Evolutionary conservation across 92 coral and sea anemone species (phyloP).

Genomic region (Isaurus tuberculatus): DNA sequence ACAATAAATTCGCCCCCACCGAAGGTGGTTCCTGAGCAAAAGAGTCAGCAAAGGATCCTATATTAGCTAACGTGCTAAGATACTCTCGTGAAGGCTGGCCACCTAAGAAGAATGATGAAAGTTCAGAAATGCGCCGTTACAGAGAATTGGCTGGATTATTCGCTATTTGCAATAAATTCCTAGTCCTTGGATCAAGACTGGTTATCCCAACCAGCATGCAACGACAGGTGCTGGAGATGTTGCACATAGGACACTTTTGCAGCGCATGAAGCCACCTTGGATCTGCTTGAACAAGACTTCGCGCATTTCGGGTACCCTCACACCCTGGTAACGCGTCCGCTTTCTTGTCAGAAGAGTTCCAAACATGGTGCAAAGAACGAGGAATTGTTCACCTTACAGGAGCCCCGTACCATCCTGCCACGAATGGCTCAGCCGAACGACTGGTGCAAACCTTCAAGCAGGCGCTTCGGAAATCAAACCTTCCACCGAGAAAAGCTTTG

Average conservation of each 20-base stretch:
- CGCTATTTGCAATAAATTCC: conserved; percentile 2
- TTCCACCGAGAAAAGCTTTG: background rate
- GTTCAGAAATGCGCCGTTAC: background rate
- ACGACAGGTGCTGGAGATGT: conserved; percentile 14
- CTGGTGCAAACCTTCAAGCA: conserved; percentile 25
- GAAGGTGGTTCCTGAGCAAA: conserved; percentile 15
- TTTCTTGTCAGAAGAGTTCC: conserved; percentile 37
- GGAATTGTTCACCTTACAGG: conserved; percentile 39
- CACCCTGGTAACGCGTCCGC: conserved; percentile 42
- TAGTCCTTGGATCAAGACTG: conserved; percentile 33
- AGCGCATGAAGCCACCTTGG: conserved; percentile 3
- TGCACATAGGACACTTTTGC: conserved; percentile 4
- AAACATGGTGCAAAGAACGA: conserved; percentile 29
- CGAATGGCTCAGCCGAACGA: conserved; percentile 46
- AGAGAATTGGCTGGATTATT: conserved; percentile 1
- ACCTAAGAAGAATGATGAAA: background rate
- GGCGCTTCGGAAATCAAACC: conserved; percentile 30
- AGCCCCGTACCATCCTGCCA: conserved; percentile 45
- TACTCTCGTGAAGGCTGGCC: conserved; percentile 32
- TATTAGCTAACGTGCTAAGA: conserved; percentile 32
- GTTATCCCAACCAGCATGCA: conserved; percentile 25
- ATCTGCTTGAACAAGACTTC: conserved; percentile 39
- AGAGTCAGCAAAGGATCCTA: conserved; percentile 51
- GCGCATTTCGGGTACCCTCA: conserved; percentile 51
- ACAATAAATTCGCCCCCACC: conserved; percentile 39